Evolutionary conservation across 2,113 vertebrate species (phyloP).

Genomic region (Okapia johnstoni): DNA sequence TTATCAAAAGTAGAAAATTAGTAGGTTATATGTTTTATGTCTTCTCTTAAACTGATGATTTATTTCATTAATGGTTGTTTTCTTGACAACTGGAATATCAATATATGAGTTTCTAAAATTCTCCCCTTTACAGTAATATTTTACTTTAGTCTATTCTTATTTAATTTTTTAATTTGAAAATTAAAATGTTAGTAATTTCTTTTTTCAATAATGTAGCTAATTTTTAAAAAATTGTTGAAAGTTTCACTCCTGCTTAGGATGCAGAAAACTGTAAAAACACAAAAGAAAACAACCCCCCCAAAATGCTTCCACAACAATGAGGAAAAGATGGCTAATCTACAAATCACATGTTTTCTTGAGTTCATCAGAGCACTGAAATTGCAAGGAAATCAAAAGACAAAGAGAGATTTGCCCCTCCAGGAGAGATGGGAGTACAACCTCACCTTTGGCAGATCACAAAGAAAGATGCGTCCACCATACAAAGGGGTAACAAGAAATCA

Average conservation of each 20-base stretch:
- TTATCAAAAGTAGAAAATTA: conserved; percentile 18
- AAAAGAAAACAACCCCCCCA: neutral
- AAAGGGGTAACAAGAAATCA: neutral
- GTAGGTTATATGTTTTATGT: conserved; percentile 2
- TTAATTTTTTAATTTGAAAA: neutral
- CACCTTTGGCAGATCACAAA: neutral
- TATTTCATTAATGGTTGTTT: conserved; percentile 18
- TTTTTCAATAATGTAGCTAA: neutral
- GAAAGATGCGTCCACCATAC: neutral
- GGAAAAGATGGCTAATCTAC: neutral
- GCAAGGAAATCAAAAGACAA: neutral
- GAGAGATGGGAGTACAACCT: neutral
- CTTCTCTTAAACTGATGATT: neutral
- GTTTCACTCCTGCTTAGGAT: neutral
- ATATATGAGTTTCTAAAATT: neutral
- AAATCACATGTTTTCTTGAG: neutral
- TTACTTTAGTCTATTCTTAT: neutral
- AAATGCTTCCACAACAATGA: neutral
- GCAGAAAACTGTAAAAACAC: neutral
- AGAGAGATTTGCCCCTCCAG: neutral
- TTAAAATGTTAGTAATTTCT: neutral
- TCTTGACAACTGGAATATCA: neutral
- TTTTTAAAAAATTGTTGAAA: neutral
- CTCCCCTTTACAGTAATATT: neutral
- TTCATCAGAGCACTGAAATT: neutral